These are phyloP conservation scores for Carassius gibelio DNA, from an alignment of 2,113 vertebrate genomes.

Conservation along the genomic window DNA sequence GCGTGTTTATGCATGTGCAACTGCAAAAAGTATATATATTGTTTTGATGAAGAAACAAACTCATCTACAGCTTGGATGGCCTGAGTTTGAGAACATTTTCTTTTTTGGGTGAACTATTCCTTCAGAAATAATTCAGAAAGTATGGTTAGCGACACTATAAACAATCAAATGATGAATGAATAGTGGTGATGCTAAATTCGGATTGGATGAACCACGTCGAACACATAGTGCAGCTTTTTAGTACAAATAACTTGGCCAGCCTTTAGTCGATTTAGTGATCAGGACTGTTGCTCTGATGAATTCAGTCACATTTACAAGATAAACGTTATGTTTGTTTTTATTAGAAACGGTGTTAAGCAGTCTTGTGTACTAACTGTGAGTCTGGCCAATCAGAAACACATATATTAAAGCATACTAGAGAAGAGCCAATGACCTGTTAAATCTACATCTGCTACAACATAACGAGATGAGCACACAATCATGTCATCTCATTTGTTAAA, in stretches of 20 bases:
- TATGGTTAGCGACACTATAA: neutral
- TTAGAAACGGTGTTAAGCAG: neutral
- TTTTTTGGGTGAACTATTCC: neutral
- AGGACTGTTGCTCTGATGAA: neutral
- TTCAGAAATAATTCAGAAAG: neutral
- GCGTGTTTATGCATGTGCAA: neutral
- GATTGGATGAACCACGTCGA: neutral
- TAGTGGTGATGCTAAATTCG: neutral
- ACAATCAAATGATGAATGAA: neutral
- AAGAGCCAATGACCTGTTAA: constrained; percentile 7
- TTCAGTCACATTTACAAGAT: neutral
- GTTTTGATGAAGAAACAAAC: no score
- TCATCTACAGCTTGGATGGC: no score
- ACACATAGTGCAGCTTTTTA: neutral
- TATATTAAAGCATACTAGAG: neutral
- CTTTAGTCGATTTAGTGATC: neutral
- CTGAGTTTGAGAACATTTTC: neutral
- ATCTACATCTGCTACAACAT: constrained; percentile 34
- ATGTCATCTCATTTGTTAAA: constrained; percentile 11
- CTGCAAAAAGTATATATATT: no score
- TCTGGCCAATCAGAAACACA: neutral
- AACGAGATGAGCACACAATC: neutral
- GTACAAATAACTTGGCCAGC: neutral
- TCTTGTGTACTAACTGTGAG: neutral
- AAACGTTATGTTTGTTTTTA: neutral